These are phyloP conservation scores for Brachionus plicatilis DNA, from an alignment of 1,140 invertebrate species.

Conservation along the genomic window DNA sequence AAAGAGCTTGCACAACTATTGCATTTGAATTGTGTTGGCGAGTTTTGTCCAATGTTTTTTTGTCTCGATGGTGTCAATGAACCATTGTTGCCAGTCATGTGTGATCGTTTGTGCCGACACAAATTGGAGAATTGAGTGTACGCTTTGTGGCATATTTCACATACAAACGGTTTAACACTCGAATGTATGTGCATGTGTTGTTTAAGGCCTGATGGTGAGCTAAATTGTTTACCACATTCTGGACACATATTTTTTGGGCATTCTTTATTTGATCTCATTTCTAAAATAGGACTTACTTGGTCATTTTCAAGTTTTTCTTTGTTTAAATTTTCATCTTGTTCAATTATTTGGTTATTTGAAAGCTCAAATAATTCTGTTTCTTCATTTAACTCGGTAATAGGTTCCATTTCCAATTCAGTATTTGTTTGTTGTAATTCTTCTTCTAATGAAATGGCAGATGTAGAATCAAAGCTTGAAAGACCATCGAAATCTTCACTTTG, in stretches of 20 bases:
- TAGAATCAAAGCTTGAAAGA: background rate
- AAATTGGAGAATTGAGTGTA: slow-evolving; percentile 99
- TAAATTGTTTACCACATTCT: slow-evolving; percentile 97
- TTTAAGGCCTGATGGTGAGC: slow-evolving; percentile 90
- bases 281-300: background rate
- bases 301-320: background rate
- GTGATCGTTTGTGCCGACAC: slow-evolving; percentile 97
- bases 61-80: background rate
- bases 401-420: background rate
- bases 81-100: slow-evolving; percentile 60
- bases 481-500: background rate
- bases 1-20: background rate
- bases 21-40: background rate
- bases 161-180: slow-evolving; percentile 91
- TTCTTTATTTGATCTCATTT: background rate
- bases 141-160: slow-evolving; percentile 66
- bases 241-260: slow-evolving; percentile 81
- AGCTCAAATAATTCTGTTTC: background rate
- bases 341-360: background rate
- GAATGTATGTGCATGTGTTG: slow-evolving; percentile 99
- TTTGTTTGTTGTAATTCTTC: background rate
- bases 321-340: background rate
- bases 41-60: background rate
- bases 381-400: background rate
- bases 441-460: background rate